Conservation (phyloP, 2,888 invertebrate genomes). For the Lithosia quadra region DNA sequence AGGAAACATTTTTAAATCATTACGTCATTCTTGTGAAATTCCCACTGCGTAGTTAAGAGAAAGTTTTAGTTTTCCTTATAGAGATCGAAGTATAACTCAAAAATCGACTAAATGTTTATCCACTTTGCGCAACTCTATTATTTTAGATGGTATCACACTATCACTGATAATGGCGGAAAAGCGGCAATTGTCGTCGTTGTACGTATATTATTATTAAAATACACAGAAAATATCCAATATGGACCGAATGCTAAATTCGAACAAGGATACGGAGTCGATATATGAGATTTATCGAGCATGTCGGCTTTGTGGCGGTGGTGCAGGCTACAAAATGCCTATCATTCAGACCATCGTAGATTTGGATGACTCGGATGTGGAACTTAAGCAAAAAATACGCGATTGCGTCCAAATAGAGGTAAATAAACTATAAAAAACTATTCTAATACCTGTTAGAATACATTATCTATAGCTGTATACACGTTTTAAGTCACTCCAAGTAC, state of each 20-base stretch:
- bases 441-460: not conserved
- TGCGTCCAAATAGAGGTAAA: conserved; percentile 82
- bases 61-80: conserved; percentile 12
- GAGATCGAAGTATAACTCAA: not conserved
- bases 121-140: not conserved
- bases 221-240: conserved; percentile 53
- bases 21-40: conserved; percentile 6
- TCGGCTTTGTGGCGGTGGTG: conserved; percentile 81
- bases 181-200: conserved; percentile 53
- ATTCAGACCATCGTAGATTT: conserved; percentile 74
- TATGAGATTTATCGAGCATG: conserved; percentile 82
- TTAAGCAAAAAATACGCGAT: conserved; percentile 78
- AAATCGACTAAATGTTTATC: conserved; percentile 6
- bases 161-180: conserved; percentile 54
- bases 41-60: not conserved
- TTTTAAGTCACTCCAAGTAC: not conserved
- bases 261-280: conserved; percentile 71
- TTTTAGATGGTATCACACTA: conserved; percentile 39
- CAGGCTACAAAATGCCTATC: conserved; percentile 85
- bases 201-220: conserved; percentile 22
- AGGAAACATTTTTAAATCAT: not conserved
- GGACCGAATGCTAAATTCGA: conserved; percentile 61
- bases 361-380: conserved; percentile 67
- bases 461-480: not conserved
- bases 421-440: not conserved